phyloP scores from a whole-genome alignment of 2,113 vertebrate genomes.

The Machaerirhynchus nigripectus region DNA sequence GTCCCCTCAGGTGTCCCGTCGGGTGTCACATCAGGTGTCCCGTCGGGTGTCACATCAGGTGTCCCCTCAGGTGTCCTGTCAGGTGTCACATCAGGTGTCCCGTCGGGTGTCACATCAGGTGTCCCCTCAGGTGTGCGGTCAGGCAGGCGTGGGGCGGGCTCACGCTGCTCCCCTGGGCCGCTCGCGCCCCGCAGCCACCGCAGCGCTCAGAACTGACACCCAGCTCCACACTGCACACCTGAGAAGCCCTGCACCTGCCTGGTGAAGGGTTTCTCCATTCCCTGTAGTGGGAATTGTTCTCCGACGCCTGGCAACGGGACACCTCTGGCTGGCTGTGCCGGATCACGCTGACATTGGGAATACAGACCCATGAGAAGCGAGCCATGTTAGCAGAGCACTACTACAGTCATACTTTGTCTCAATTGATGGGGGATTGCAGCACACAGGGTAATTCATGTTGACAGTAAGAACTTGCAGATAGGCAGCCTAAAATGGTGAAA shows the following conservation, averaged over 20 bases:
- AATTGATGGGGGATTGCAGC: conserved; percentile 12
- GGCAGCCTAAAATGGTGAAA: conserved; percentile 43
- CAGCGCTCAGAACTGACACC: not conserved
- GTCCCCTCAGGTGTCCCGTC: too few species aligned
- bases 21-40: too few species aligned
- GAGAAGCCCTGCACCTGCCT: not conserved
- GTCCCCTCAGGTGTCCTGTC: too few species aligned
- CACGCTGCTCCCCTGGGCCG: not conserved
- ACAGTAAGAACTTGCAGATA: conserved; percentile 57
- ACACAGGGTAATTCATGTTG: conserved; percentile 17
- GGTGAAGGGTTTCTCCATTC: too few species aligned
- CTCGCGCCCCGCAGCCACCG: too few species aligned
- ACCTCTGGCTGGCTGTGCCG: not conserved
- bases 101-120: too few species aligned
- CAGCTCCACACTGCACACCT: not conserved
- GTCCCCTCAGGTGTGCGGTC: not conserved
- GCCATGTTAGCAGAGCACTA: conserved; percentile 1
- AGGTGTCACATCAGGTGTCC: too few species aligned
- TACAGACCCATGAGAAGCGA: not conserved
- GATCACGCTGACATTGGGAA: not conserved
- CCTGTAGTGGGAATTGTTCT: conserved; percentile 13
- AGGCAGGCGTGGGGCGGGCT: not conserved
- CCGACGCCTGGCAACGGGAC: not conserved
- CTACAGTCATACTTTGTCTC: conserved; percentile 30
- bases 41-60: too few species aligned